Base-by-base conservation (phyloP, 2,888 invertebrate genomes). In the Orthosia incerta region DNA sequence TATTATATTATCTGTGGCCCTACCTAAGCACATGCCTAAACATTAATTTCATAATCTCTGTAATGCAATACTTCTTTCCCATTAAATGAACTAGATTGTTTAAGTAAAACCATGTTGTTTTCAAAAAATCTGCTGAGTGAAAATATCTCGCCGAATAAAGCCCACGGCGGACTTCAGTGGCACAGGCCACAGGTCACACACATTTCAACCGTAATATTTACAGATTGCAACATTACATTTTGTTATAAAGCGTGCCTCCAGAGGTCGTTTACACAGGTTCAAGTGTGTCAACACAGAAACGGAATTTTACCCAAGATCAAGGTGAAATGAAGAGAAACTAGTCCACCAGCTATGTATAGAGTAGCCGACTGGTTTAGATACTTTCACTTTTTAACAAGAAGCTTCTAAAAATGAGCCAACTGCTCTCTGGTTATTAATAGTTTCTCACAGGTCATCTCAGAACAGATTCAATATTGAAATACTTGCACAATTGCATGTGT, bases 291-390 rank as follows among this genome's bases (percentile, higher is more conserved):
- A 59, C 51, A 9, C 15, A 66, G n/a, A 70, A 53, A 63, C 20
- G 4, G 46, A 18, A 3, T 11, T 53, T 26, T 16, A 48, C 11
- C 15, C 71, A 82, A 79, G 69, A 81, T 82, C 82, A 82, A 74
- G 81, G 81, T 61, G 39, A 45, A 66, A 61, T 55, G 31, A 31
- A 70, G 48, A 46, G 15, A 60, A 69, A 78, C 71, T 59, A 50
- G 78, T 65, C 63, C n/a, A 3, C 12, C 23, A n/a, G 20, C 45
- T 53, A 31, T 51, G 20, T 56, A 31, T 48, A 53, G 68, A 51
- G 39, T 12, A 64, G 16, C 13, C 2, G 16, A 51, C 72, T 45
- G 18, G 69, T 73, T 76, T 57, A 53, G 53, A 67, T 71, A 81
- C 70, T 71, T 80, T 78, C 70, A 61, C 62, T 73, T 76, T 64